A percentile compares a stretch with the other conserved stretches of the same genome.
phyloP scores from a whole-genome alignment of 53 echinoderm and acorn worm species.

The Holothuria leucospilota region DNA sequence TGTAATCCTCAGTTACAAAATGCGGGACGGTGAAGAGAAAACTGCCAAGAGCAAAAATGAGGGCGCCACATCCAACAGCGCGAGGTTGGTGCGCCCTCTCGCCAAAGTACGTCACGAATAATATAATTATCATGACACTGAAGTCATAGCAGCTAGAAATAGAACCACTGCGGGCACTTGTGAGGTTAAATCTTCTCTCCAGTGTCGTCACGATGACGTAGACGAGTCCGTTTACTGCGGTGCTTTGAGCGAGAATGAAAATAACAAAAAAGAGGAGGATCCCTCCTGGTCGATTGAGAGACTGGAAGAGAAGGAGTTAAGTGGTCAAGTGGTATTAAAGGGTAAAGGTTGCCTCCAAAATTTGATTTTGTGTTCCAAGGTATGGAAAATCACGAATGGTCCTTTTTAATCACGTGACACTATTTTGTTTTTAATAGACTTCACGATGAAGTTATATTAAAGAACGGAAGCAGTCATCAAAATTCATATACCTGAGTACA shows the following conservation, averaged over 20 bases:
- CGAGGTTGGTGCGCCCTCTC: conserved; percentile 50
- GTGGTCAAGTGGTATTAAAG: too few species aligned
- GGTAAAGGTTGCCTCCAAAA: too few species aligned
- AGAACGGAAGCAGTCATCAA: too few species aligned
- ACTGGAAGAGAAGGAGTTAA: background rate
- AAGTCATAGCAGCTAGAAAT: conserved; percentile 53
- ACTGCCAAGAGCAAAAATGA: conserved; percentile 39
- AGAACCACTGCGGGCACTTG: conserved; percentile 40
- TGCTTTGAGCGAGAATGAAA: conserved; percentile 47
- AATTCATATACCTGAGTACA: too few species aligned
- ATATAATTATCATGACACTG: conserved; percentile 47
- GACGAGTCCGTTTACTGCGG: conserved; percentile 49
- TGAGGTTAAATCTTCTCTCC: conserved; percentile 49
- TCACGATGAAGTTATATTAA: too few species aligned
- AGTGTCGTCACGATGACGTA: conserved; percentile 51
- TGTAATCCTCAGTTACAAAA: conserved; percentile 37
- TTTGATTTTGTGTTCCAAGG: too few species aligned
- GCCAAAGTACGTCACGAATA: conserved; percentile 62
- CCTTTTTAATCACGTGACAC: too few species aligned
- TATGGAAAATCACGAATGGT: too few species aligned
- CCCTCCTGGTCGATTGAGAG: conserved; percentile 29
- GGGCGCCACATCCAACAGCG: conserved; percentile 34
- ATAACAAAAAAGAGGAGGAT: conserved; percentile 44
- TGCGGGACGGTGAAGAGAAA: conserved; percentile 47
- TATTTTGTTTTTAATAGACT: too few species aligned